Evolutionary conservation across 1,140 invertebrate species (phyloP), one percentile per base, ranked within the genome.

Genomic region (Anoplolepis gracilipes): DNA sequence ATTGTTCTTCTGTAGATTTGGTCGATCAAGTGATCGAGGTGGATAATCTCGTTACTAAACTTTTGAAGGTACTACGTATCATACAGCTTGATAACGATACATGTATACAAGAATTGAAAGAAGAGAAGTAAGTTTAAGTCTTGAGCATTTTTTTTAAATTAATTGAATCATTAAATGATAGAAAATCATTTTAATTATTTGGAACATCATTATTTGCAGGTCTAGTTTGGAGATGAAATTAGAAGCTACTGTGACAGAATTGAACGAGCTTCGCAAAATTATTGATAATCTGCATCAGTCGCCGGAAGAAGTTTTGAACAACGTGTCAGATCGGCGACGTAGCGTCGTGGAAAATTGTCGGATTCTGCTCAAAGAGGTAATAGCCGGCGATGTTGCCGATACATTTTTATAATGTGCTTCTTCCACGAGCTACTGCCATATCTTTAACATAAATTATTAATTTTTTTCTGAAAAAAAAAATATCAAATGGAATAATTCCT

Each of bases 21-120:
- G 96, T 97, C 28, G 97, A 97, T 94, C 97, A 97, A 95, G 96
- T 97, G 6, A 97, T 97, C 78, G 96, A 97, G 19, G 96, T 97
- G 36, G 97, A 98, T 93, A 97, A 97, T 93, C 94, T 97, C 19
- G 96, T 98, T 7, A 97, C 97, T 0, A 97, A 97, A 90, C 93
- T 98, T 88, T 95, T 98, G 77, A 97, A 97, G 90, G 97, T 97
- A 64, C 94, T 98, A 87, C 95, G 96, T 61, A 96, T 97, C 28
- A 97, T 97, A 86, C 97, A 97, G 91, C 92, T 96, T 75, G 96
- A 97, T 85, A 97, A 96, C 87, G 96, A 97, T 85, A 96, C 95
- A 25, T 96, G 95, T 89, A 96, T 96, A 90, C 96, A 96, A 85
- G 96, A 96, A 87, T 90, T 97, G 36, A 96, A 95, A 88, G 95